A percentile compares a stretch with the other conserved stretches of the same genome.
These are phyloP conservation scores for Coreoperca whiteheadi DNA, from an alignment of 2,113 vertebrate species.

Conservation along the genomic window DNA sequence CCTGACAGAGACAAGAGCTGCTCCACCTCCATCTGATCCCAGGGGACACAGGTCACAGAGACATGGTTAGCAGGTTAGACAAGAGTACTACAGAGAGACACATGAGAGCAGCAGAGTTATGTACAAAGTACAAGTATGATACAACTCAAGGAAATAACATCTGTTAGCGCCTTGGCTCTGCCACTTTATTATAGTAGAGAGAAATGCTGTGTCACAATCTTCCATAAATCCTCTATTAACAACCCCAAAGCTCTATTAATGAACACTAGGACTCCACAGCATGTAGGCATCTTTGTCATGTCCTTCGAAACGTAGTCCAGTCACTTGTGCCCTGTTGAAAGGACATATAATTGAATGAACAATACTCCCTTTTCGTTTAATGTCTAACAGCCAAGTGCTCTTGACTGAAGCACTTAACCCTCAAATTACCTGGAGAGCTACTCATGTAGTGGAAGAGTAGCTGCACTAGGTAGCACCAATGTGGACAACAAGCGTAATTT, in stretches of 20 bases:
- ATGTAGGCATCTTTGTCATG: slow-evolving; percentile 10
- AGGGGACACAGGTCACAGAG: slow-evolving; percentile 41
- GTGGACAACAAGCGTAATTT: slow-evolving; percentile 52
- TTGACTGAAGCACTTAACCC: slow-evolving; percentile 50
- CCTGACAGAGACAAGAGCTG: slow-evolving; percentile 87
- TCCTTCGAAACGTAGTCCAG: slow-evolving; percentile 18
- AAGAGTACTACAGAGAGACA: slow-evolving; percentile 1
- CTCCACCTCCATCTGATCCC: slow-evolving; percentile 86
- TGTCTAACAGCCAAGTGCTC: slow-evolving; percentile 17
- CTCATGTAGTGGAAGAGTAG: slow-evolving; percentile 20
- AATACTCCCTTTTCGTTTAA: slow-evolving; percentile 37
- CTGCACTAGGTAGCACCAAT: slow-evolving; percentile 15
- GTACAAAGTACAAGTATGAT: neutral
- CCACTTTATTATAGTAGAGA: neutral
- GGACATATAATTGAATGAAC: slow-evolving; percentile 23
- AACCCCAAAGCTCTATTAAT: slow-evolving; percentile 2
- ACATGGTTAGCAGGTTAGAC: slow-evolving; percentile 36
- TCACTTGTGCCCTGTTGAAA: slow-evolving; percentile 15
- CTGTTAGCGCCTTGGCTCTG: neutral
- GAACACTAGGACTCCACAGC: neutral
- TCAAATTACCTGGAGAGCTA: slow-evolving; percentile 45
- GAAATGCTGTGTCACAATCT: slow-evolving; percentile 20
- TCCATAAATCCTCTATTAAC: slow-evolving; percentile 19
- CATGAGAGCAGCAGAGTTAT: slow-evolving; percentile 6
- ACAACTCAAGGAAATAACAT: slow-evolving; percentile 24